Evolutionary conservation across 2,113 vertebrate species (phyloP).

Genomic region (Ictalurus punctatus): DNA sequence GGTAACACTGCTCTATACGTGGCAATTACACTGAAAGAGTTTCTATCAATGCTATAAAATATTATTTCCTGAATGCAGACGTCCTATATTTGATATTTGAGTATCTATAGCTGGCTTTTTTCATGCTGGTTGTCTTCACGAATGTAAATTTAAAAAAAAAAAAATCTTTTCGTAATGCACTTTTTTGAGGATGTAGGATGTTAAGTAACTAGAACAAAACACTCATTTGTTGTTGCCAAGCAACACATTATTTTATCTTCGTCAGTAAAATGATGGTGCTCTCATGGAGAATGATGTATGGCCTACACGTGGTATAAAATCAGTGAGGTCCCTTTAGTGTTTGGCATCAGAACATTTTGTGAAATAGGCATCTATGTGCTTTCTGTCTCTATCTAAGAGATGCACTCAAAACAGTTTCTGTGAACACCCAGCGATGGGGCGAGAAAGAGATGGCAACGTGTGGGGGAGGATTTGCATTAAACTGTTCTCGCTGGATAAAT

Average conservation of each 20-base stretch:
- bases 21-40: neutral
- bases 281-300: neutral
- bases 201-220: slow-evolving; percentile 27
- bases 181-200: slow-evolving; percentile 5
- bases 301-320: neutral
- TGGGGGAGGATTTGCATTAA: neutral
- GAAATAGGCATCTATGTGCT: neutral
- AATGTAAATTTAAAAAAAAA: too few species aligned
- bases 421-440: neutral
- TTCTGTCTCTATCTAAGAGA: neutral
- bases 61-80: neutral
- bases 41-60: neutral
- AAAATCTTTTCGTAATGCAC: neutral
- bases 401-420: neutral
- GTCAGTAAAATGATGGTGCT: neutral
- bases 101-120: neutral
- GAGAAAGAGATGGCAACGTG: neutral
- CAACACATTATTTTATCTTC: slow-evolving; percentile 33
- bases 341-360: neutral
- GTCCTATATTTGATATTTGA: neutral
- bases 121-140: neutral
- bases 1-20: neutral
- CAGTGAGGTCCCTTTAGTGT: neutral
- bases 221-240: slow-evolving; percentile 43
- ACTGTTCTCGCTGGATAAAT: neutral